Evolutionary conservation across 2,888 invertebrate species (phyloP).

Genomic region (Drosophila borealis): DNA sequence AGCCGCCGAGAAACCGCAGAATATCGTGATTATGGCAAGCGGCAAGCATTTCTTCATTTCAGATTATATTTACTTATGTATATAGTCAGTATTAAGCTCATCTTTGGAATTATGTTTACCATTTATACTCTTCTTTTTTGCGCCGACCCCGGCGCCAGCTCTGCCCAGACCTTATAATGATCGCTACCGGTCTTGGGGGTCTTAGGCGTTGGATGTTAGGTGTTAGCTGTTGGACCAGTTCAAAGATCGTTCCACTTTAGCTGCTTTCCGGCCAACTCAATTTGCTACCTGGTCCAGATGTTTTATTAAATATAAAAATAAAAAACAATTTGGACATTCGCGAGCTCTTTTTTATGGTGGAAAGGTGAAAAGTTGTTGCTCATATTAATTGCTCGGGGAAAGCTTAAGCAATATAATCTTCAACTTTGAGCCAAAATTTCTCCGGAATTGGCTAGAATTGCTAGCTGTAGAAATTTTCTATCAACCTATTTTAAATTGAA

Average conservation of each 20-base stretch:
- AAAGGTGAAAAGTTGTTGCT: slow-evolving; percentile 51
- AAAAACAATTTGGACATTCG: slow-evolving; percentile 20
- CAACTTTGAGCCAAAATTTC: slow-evolving; percentile 39
- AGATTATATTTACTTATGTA: slow-evolving; percentile 48
- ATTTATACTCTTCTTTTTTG: slow-evolving; percentile 20
- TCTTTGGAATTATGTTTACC: slow-evolving; percentile 47
- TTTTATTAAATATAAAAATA: slow-evolving; percentile 31
- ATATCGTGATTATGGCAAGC: slow-evolving; percentile 59
- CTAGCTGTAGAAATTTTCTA: neutral
- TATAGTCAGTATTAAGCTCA: slow-evolving; percentile 20
- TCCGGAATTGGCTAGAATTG: slow-evolving; percentile 3
- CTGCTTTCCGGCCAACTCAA: slow-evolving; percentile 29
- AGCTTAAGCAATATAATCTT: slow-evolving; percentile 33
- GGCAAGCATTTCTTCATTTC: slow-evolving; percentile 38
- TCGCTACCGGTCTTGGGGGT: slow-evolving; percentile 67
- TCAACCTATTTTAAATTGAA: neutral
- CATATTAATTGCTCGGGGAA: slow-evolving; percentile 50
- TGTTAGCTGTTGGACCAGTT: slow-evolving; percentile 34
- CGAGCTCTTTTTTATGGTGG: slow-evolving; percentile 17
- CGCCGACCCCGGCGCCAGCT: slow-evolving; percentile 19
- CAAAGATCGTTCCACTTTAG: slow-evolving; percentile 65
- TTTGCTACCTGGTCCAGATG: slow-evolving; percentile 44
- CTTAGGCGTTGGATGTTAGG: slow-evolving; percentile 15
- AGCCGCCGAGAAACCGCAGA: slow-evolving; percentile 60
- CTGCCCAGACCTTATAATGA: slow-evolving; percentile 39